Percentiles rank a stretch among this genome's conserved stretches.
These are phyloP conservation scores for Myotis myotis DNA, from an alignment of 2,797 vertebrate genomes.

Conservation along the genomic window DNA sequence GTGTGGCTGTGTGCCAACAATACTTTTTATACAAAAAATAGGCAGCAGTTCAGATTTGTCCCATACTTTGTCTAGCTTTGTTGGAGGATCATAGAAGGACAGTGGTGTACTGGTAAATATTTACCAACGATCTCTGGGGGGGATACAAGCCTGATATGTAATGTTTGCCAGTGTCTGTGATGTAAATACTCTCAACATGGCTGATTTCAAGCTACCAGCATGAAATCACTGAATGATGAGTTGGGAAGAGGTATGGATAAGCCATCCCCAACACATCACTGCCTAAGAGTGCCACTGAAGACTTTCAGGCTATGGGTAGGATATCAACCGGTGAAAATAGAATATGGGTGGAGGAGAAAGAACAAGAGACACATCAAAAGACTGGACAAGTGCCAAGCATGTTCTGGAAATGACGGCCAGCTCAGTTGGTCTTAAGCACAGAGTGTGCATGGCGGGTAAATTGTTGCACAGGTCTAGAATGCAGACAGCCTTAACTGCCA, in stretches of 20 bases:
- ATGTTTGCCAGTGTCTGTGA: background rate
- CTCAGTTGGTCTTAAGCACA: background rate
- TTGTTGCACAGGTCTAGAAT: background rate
- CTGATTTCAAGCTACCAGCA: background rate
- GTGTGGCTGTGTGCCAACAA: background rate
- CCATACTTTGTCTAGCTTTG: background rate
- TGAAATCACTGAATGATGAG: background rate
- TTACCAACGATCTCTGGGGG: background rate
- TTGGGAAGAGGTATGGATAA: background rate
- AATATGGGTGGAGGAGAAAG: background rate
- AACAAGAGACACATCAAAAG: background rate
- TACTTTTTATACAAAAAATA: background rate
- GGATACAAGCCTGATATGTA: background rate
- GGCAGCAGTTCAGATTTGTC: background rate
- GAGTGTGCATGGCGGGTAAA: background rate
- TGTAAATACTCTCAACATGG: background rate
- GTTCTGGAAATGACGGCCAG: background rate
- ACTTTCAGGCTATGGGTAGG: background rate
- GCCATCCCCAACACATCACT: background rate
- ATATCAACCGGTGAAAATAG: background rate
- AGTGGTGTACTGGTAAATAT: background rate
- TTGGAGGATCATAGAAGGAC: too few species aligned
- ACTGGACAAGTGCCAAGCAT: background rate
- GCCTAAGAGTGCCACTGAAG: background rate
- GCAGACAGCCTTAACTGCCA: background rate